phyloP scores from a whole-genome alignment of 1,140 invertebrate genomes.

The Drosophila ercepeae region DNA sequence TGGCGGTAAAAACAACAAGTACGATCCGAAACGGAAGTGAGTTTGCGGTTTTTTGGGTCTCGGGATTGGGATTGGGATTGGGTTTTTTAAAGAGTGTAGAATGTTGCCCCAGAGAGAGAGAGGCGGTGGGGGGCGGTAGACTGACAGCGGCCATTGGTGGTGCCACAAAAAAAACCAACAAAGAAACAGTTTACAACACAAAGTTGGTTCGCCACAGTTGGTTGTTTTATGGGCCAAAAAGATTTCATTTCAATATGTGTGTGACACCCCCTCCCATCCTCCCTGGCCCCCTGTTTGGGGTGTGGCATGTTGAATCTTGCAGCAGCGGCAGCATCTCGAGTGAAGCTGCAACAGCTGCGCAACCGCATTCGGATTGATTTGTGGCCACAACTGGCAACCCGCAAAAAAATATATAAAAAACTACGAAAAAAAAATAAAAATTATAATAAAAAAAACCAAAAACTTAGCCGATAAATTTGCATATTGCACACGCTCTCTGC shows the following conservation, averaged over 20 bases:
- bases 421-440: not conserved
- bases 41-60: constrained; percentile 67
- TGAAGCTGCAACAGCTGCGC: constrained; percentile 66
- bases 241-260: constrained; percentile 77
- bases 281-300: no score
- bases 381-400: constrained; percentile 54
- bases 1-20: constrained; percentile 54
- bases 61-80: constrained; percentile 27
- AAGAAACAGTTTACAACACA: not conserved
- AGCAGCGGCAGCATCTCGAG: constrained; percentile 46
- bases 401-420: constrained; percentile 17
- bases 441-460: constrained; percentile 5
- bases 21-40: constrained; percentile 74
- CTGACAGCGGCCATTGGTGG: constrained; percentile 42
- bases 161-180: not conserved
- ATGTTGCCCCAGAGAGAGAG: not conserved
- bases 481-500: constrained; percentile 41
- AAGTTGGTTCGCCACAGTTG: constrained; percentile 59
- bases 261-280: constrained; percentile 33
- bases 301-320: constrained; percentile 14
- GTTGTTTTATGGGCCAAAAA: constrained; percentile 78
- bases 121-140: not conserved
- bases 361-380: constrained; percentile 84
- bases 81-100: constrained; percentile 19
- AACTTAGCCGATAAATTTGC: constrained; percentile 37